phyloP scores from a whole-genome alignment of 2,797 vertebrate genomes.

The Lepidocolaptes lacrymiger region DNA sequence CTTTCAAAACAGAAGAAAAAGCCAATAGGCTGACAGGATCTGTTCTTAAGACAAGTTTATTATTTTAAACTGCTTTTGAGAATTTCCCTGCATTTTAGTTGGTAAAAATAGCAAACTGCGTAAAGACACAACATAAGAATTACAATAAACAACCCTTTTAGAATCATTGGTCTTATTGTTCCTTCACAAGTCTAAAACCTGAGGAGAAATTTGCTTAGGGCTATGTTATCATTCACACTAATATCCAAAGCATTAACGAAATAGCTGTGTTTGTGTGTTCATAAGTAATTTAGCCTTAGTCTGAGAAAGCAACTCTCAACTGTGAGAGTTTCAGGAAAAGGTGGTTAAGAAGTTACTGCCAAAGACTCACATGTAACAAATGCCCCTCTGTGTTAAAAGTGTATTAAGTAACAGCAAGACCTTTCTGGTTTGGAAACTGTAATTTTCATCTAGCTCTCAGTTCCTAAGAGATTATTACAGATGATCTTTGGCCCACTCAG shows the following conservation, averaged over 20 bases:
- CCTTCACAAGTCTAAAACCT: background rate
- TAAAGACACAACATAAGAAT: slow-evolving; percentile 29
- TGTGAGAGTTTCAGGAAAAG: slow-evolving; percentile 23
- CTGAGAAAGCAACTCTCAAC: slow-evolving; percentile 1
- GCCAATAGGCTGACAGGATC: slow-evolving; percentile 36
- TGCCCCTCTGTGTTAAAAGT: background rate
- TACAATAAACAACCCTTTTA: slow-evolving; percentile 29
- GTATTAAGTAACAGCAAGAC: slow-evolving; percentile 24
- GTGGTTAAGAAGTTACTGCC: slow-evolving; percentile 28
- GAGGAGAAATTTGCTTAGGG: background rate
- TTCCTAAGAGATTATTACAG: slow-evolving; percentile 7
- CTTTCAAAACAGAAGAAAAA: slow-evolving; percentile 41
- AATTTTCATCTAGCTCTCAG: slow-evolving; percentile 7
- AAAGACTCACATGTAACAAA: slow-evolving; percentile 50
- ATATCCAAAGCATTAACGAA: slow-evolving; percentile 39
- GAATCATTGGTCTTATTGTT: slow-evolving; percentile 21
- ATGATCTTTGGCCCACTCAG: background rate
- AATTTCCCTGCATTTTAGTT: background rate
- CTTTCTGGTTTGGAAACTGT: slow-evolving; percentile 24
- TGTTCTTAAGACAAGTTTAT: slow-evolving; percentile 52
- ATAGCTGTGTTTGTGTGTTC: slow-evolving; percentile 17
- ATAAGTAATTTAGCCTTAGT: slow-evolving; percentile 4
- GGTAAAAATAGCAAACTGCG: slow-evolving; percentile 50
- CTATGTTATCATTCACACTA: slow-evolving; percentile 23
- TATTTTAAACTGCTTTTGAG: slow-evolving; percentile 55